Percentiles rank a stretch among this genome's conserved stretches.
These are phyloP conservation scores for Coleophora deauratella DNA, from an alignment of 2,888 invertebrate species.

Conservation along the genomic window DNA sequence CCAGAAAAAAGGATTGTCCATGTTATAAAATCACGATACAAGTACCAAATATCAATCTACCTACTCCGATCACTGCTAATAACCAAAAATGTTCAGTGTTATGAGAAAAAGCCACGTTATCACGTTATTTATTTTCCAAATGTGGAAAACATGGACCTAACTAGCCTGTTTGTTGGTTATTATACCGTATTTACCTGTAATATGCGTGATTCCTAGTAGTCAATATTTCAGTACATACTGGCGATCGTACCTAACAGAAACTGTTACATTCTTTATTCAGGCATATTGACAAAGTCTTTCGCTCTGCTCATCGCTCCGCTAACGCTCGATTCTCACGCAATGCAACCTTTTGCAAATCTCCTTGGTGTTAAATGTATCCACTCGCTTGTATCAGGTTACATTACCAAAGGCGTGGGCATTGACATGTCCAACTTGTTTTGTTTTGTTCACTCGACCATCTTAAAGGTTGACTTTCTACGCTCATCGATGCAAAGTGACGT, in stretches of 20 bases:
- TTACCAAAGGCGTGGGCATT: conserved; percentile 72
- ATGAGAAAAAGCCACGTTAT: too few relatives aligned
- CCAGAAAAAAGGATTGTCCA: too few relatives aligned
- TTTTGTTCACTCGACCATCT: conserved; percentile 62
- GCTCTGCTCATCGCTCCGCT: conserved; percentile 37
- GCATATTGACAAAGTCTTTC: background rate
- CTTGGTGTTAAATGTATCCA: conserved; percentile 70
- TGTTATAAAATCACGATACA: too few relatives aligned
- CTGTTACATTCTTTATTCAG: conserved; percentile 26
- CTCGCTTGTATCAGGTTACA: conserved; percentile 67
- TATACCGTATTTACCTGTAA: too few relatives aligned
- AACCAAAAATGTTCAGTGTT: too few relatives aligned
- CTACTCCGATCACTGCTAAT: too few relatives aligned
- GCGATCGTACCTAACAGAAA: conserved; percentile 18
- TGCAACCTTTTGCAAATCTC: conserved; percentile 42
- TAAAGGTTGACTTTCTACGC: conserved; percentile 67
- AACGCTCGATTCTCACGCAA: conserved; percentile 36
- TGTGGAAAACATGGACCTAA: too few relatives aligned
- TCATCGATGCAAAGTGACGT: conserved; percentile 50
- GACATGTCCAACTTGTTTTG: conserved; percentile 70
- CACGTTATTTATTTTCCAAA: too few relatives aligned
- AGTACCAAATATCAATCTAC: too few relatives aligned
- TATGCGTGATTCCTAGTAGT: conserved; percentile 57
- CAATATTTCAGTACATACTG: conserved; percentile 19
- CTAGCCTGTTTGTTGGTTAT: too few relatives aligned